These are phyloP conservation scores for Podabrus alpinus DNA, from an alignment of 2,888 invertebrate species.

Conservation along the genomic window DNA sequence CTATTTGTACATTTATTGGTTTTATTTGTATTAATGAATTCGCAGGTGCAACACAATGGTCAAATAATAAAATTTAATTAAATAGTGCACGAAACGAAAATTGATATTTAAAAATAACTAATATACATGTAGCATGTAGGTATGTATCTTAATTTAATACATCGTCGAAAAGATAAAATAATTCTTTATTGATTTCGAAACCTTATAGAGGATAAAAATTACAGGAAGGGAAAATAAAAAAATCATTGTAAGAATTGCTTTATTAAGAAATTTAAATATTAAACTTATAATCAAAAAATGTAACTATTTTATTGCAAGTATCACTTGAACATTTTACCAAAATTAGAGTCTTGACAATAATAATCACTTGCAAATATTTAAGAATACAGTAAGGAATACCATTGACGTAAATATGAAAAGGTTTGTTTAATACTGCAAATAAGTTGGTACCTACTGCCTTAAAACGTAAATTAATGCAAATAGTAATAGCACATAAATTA, in stretches of 20 bases:
- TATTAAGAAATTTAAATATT: constrained; percentile 54
- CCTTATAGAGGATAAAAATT: background rate
- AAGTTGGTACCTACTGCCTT: background rate
- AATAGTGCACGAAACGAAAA: background rate
- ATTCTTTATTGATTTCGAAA: background rate
- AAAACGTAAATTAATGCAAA: background rate
- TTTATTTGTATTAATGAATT: constrained; percentile 2
- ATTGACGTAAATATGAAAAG: background rate
- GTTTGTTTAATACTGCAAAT: background rate
- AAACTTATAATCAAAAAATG: constrained; percentile 47
- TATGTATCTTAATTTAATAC: background rate
- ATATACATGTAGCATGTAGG: no score
- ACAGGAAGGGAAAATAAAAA: background rate
- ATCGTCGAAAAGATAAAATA: background rate
- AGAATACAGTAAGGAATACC: background rate
- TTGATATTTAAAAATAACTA: background rate
- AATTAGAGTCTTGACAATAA: background rate
- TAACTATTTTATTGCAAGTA: constrained; percentile 45
- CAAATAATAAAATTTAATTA: background rate
- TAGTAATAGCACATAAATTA: background rate
- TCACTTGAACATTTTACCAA: constrained; percentile 38
- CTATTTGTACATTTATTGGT: background rate
- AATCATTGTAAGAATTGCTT: constrained; percentile 27
- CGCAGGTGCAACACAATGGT: background rate
- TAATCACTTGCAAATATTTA: background rate